Base-by-base conservation (phyloP, 2,113 vertebrate species). In the Rhinoderma darwinii region DNA sequence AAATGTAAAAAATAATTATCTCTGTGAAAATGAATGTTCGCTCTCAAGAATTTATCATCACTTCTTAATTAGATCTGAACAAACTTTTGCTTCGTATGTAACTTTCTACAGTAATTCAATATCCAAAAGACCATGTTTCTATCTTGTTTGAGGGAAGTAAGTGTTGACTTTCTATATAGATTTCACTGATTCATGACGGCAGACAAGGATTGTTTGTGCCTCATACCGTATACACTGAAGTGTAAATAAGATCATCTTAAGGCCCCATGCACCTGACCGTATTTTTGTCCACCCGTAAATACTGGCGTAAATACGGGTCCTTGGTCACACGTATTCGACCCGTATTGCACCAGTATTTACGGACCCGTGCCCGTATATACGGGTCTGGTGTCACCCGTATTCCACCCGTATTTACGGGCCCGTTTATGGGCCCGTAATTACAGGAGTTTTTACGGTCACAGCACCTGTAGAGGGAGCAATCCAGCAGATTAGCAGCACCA, bases 1-100 rank as follows among this genome's bases (percentile, higher is more conserved):
- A 73, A 84, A 39, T 84, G 39, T 39, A 84, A 32, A 66, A 84
- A 63, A 82, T 82, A 63, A 82, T 82, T 82, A 82, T 63, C 79
- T 82, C 59, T 32, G n/a, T 30, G 39, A 74, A 70, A 84, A 84
- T 73, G 56, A 72, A 74, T 74, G 68, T 39, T n/a, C 5, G 35
- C 18, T 84, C 47, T 27, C 47, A 41, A 51, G 35, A 54, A 84
- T 84, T 39, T 73, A 84, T 84, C 82, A 84, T 56, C 47, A 54
- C 82, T 74, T 73, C 47, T 73, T 84, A 84, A 84, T 84, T 84
- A 37, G 20, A 56, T 73, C 75, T 84, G 68, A 41, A 30, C 32
- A 56, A 74, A 84, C 30, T 84, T 74, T 56, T 72, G 22, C 44
- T 73, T 73, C 15, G 82, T 54, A n/a, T 56, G 47, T 74, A 84